These are phyloP conservation scores for Theretra japonica DNA, from an alignment of 2,888 invertebrate genomes.

Conservation along the genomic window DNA sequence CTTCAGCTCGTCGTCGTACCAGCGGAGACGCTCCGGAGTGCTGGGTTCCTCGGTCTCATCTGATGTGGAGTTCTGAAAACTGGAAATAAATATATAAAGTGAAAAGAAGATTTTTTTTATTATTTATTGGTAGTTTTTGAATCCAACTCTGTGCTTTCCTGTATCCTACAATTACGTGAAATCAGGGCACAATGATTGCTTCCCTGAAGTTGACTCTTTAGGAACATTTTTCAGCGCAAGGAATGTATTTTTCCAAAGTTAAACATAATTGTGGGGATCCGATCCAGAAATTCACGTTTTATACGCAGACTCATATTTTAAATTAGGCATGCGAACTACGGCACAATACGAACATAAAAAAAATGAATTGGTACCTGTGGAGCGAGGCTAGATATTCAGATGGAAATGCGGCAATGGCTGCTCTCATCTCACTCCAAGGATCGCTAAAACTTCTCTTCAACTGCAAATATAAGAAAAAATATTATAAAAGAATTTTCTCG, in stretches of 20 bases:
- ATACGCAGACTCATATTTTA: neutral
- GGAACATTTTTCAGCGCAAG: too few species aligned
- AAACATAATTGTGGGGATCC: too few species aligned
- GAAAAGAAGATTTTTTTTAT: neutral
- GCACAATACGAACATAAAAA: neutral
- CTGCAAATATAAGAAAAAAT: slow-evolving; percentile 45
- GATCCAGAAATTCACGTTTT: neutral
- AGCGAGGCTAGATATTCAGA: slow-evolving; percentile 65
- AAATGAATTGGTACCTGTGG: slow-evolving; percentile 53
- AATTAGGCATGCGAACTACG: too few species aligned
- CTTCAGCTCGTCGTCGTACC: slow-evolving; percentile 60
- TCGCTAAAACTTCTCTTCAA: slow-evolving; percentile 62
- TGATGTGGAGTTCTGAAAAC: slow-evolving; percentile 53
- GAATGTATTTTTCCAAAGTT: too few species aligned
- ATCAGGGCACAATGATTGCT: too few species aligned
- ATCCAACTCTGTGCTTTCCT: too few species aligned
- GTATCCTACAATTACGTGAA: too few species aligned
- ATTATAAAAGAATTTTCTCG: too few species aligned
- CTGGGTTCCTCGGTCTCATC: slow-evolving; percentile 49
- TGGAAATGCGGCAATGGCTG: slow-evolving; percentile 64
- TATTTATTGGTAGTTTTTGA: too few species aligned
- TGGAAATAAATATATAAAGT: slow-evolving; percentile 34
- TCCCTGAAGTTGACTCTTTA: too few species aligned
- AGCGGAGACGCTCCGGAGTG: slow-evolving; percentile 43
- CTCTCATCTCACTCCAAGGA: slow-evolving; percentile 66